Evolutionary conservation across 1,140 invertebrate species (phyloP).

Genomic region (Eriosoma lanigerum): DNA sequence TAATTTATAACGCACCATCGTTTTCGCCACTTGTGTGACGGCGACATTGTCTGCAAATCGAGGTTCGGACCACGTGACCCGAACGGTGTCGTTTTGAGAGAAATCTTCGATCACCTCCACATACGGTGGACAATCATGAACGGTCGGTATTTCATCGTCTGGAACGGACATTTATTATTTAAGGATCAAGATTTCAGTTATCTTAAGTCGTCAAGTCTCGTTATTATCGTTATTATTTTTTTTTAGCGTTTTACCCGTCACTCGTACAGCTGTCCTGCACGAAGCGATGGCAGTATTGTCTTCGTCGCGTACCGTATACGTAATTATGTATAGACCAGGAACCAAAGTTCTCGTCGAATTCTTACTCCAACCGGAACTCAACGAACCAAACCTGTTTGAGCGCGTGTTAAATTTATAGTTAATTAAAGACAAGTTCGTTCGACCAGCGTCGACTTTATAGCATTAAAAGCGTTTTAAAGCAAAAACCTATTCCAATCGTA

Average conservation of each 20-base stretch:
- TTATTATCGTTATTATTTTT: too few species aligned
- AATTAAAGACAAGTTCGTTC: too few species aligned
- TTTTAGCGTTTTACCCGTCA: conserved; percentile 5
- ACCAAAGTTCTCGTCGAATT: background rate
- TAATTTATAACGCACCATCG: conserved; percentile 21
- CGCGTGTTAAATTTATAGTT: too few species aligned
- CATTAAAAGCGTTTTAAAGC: background rate
- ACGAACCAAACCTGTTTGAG: background rate
- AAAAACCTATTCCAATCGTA: conserved; percentile 33
- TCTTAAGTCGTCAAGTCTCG: too few species aligned
- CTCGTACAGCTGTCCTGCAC: conserved; percentile 15
- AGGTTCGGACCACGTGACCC: conserved; percentile 24
- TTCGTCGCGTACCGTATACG: conserved; percentile 18
- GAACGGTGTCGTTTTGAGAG: background rate
- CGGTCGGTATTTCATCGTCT: conserved; percentile 9
- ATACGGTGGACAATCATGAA: conserved; percentile 8
- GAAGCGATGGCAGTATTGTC: conserved; percentile 3
- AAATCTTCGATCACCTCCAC: conserved; percentile 15
- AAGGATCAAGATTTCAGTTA: too few species aligned
- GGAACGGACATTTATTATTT: too few species aligned
- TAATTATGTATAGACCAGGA: conserved; percentile 10
- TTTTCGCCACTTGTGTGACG: background rate
- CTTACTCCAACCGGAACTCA: conserved; percentile 36
- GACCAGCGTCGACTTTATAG: background rate
- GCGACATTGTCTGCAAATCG: background rate